phyloP scores from a whole-genome alignment of 2,888 invertebrate genomes.

The Ochlodes sylvanus region DNA sequence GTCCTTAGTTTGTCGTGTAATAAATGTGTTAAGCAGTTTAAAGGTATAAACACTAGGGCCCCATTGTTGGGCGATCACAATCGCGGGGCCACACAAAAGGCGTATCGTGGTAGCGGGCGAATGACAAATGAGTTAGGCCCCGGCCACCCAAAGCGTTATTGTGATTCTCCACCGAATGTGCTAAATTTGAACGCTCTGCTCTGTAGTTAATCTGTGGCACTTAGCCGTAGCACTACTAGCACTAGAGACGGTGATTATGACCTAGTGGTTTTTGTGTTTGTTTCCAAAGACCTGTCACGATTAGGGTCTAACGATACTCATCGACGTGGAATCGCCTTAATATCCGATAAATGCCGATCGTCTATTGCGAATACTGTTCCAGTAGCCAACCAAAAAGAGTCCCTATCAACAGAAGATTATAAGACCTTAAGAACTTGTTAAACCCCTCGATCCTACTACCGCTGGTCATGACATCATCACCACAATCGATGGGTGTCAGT shows the following conservation, averaged over 20 bases:
- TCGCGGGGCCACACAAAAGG: slow-evolving; percentile 61
- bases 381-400: no score
- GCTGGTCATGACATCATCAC: slow-evolving; percentile 6
- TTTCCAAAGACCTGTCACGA: no score
- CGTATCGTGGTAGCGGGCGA: slow-evolving; percentile 74
- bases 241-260: neutral
- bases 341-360: no score
- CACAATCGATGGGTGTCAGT: slow-evolving; percentile 22
- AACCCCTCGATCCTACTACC: neutral
- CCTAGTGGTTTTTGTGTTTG: no score
- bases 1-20: slow-evolving; percentile 51
- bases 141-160: slow-evolving; percentile 69
- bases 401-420: no score
- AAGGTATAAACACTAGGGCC: slow-evolving; percentile 68
- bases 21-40: slow-evolving; percentile 78
- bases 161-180: slow-evolving; percentile 40
- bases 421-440: neutral
- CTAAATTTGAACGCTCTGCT: slow-evolving; percentile 32
- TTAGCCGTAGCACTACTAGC: neutral
- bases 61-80: slow-evolving; percentile 70
- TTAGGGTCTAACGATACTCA: no score
- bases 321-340: no score
- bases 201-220: slow-evolving; percentile 15
- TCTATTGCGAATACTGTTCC: no score
- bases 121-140: slow-evolving; percentile 69